A percentile compares a stretch with the other conserved stretches of the same genome.
Evolutionary conservation across 2,888 invertebrate genomes (phyloP).

Genomic region (Microdon myrmicae): DNA sequence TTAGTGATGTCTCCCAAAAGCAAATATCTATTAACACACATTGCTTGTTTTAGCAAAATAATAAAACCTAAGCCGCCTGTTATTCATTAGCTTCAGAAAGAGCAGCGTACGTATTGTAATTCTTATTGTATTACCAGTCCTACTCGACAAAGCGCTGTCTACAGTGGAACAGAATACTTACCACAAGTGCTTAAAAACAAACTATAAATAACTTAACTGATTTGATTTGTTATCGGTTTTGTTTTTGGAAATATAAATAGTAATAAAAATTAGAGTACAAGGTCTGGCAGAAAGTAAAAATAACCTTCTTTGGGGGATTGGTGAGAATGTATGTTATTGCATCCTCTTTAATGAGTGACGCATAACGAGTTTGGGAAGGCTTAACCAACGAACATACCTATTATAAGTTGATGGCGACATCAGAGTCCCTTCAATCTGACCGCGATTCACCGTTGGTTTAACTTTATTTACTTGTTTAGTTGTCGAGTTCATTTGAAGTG

Average conservation of each 20-base stretch:
- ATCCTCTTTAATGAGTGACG: constrained; percentile 5
- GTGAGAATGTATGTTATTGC: constrained; percentile 12
- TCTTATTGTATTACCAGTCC: constrained; percentile 35
- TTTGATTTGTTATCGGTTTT: constrained; percentile 42
- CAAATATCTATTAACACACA: constrained; percentile 2
- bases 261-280: constrained; percentile 46
- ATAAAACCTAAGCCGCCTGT: constrained; percentile 34
- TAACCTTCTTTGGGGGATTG: constrained; percentile 30
- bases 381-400: constrained; percentile 64
- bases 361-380: not conserved
- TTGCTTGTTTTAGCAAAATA: constrained; percentile 18
- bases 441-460: constrained; percentile 86
- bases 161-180: constrained; percentile 51
- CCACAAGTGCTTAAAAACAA: constrained; percentile 50
- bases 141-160: constrained; percentile 46
- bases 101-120: constrained; percentile 3
- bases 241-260: constrained; percentile 41
- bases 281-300: constrained; percentile 48
- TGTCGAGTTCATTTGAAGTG: constrained; percentile 73
- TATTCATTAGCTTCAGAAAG: no score
- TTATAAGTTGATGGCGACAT: constrained; percentile 77
- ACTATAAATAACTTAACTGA: constrained; percentile 47
- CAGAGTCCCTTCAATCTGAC: constrained; percentile 76
- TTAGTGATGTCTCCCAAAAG: constrained; percentile 18
- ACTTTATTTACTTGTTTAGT: constrained; percentile 90